These are phyloP conservation scores for Torymus tubicola DNA, from an alignment of 2,888 invertebrate species.

Conservation along the genomic window DNA sequence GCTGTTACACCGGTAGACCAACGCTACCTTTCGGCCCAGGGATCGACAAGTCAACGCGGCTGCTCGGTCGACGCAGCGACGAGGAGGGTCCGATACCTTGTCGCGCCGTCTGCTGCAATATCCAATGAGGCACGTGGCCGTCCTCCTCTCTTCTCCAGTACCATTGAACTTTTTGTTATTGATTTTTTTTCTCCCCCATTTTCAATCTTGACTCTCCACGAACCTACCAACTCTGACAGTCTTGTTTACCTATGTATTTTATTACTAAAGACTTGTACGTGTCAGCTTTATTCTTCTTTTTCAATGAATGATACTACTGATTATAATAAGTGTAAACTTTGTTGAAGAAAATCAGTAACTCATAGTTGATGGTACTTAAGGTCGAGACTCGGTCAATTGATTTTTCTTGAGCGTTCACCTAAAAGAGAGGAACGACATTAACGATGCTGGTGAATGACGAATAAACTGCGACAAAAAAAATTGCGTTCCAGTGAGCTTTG, in stretches of 20 bases:
- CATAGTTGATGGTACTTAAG: constrained; percentile 41
- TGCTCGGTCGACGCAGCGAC: constrained; percentile 7
- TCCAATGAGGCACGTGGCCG: constrained; percentile 66
- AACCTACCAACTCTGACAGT: no score
- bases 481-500: constrained; percentile 59
- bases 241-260: no score
- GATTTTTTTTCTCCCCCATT: constrained; percentile 22
- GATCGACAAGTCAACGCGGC: constrained; percentile 53
- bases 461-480: constrained; percentile 24
- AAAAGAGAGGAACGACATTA: constrained; percentile 7
- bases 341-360: constrained; percentile 28
- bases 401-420: constrained; percentile 26
- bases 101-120: constrained; percentile 71
- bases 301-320: not conserved
- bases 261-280: no score
- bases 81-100: constrained; percentile 68
- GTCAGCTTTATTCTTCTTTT: not conserved
- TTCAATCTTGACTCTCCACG: not conserved
- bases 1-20: constrained; percentile 64
- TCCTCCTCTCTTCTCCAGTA: constrained; percentile 46
- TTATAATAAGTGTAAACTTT: not conserved
- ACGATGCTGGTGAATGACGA: constrained; percentile 4
- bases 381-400: constrained; percentile 32
- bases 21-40: constrained; percentile 60
- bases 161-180: constrained; percentile 38